Percentiles rank a stretch among this genome's conserved stretches.
These are phyloP conservation scores for Pygoscelis adeliae DNA, from an alignment of 2,113 vertebrate genomes.

Conservation along the genomic window DNA sequence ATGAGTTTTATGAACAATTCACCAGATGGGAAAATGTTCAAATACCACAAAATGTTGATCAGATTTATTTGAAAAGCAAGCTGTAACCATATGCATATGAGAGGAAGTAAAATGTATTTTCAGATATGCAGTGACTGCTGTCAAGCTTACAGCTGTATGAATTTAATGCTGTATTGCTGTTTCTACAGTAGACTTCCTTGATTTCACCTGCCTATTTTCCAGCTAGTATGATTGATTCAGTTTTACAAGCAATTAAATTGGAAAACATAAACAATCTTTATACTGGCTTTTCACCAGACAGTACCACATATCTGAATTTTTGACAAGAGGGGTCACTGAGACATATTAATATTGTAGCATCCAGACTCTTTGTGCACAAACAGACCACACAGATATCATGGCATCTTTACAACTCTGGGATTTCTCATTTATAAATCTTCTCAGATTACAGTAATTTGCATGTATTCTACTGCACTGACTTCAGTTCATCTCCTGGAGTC, in stretches of 20 bases:
- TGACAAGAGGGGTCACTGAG: background rate
- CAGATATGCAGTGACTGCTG: conserved; percentile 27
- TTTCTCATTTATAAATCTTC: background rate
- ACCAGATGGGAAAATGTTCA: conserved; percentile 77
- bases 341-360: background rate
- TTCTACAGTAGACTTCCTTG: conserved; percentile 13
- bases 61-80: conserved; percentile 77
- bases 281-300: conserved; percentile 17
- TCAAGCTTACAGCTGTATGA: conserved; percentile 46
- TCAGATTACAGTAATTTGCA: background rate
- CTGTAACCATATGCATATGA: conserved; percentile 68
- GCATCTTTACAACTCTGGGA: background rate
- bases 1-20: conserved; percentile 74
- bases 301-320: conserved; percentile 1
- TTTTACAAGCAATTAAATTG: conserved; percentile 62
- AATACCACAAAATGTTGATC: conserved; percentile 66
- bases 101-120: conserved; percentile 61
- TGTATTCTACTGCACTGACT: background rate
- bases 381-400: background rate
- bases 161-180: conserved; percentile 35
- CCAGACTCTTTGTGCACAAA: background rate
- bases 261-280: conserved; percentile 38
- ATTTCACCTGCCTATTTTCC: conserved; percentile 41
- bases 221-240: conserved; percentile 51
- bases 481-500: background rate